phyloP scores from a whole-genome alignment of 2,113 vertebrate genomes.

The Seriola aureovittata region DNA sequence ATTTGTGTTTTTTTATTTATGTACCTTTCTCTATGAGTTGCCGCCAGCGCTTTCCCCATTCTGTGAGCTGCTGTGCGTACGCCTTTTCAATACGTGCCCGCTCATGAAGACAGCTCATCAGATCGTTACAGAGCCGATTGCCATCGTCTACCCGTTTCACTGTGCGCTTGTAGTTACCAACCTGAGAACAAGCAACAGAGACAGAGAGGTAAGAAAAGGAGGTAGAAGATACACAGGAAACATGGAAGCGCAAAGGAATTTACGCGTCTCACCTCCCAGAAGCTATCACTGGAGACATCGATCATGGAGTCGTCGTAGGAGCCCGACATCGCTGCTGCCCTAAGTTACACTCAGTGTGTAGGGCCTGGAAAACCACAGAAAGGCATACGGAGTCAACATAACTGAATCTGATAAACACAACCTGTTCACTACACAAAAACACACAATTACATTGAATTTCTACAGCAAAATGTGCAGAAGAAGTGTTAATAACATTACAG shows the following conservation, averaged over 20 bases:
- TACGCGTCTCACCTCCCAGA: constrained; percentile 93
- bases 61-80: constrained; percentile 95
- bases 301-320: constrained; percentile 91
- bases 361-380: constrained; percentile 45
- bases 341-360: constrained; percentile 60
- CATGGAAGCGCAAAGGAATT: background rate
- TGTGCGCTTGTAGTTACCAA: constrained; percentile 96
- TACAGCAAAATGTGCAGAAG: no score
- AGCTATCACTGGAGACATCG: constrained; percentile 97
- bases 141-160: constrained; percentile 96
- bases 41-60: constrained; percentile 97
- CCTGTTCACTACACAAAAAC: no score
- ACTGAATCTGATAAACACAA: no score
- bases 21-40: constrained; percentile 96
- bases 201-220: background rate
- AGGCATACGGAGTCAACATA: background rate
- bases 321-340: constrained; percentile 90
- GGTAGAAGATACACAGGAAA: background rate
- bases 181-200: constrained; percentile 74
- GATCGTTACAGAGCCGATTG: constrained; percentile 92
- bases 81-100: constrained; percentile 95
- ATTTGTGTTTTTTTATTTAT: background rate
- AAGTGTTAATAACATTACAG: no score
- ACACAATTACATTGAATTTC: no score
- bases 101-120: constrained; percentile 97